Percentiles rank a stretch among this genome's conserved stretches.
Evolutionary conservation across 2,797 vertebrate species (phyloP).

Genomic region (Xyrichtys novacula): DNA sequence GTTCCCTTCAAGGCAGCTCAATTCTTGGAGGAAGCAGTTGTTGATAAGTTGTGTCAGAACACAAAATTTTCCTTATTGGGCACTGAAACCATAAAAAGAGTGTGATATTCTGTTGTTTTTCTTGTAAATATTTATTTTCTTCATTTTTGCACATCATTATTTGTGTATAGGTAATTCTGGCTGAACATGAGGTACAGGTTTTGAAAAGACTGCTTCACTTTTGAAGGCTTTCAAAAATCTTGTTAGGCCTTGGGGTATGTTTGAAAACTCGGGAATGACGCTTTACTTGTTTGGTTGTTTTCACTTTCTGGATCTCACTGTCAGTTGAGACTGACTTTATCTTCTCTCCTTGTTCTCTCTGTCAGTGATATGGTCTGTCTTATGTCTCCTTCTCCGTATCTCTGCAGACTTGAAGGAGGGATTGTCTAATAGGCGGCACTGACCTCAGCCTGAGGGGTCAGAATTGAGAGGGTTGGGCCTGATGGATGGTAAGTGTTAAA

Average conservation of each 20-base stretch:
- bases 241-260: conserved; percentile 17
- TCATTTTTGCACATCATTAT: no score
- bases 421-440: conserved; percentile 12
- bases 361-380: background rate
- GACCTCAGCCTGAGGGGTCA: conserved; percentile 50
- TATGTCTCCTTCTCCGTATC: conserved; percentile 20
- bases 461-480: conserved; percentile 41
- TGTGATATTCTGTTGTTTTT: background rate
- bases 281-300: conserved; percentile 60
- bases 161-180: background rate
- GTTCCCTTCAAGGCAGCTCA: background rate
- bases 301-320: conserved; percentile 22
- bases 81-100: background rate
- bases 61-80: no score
- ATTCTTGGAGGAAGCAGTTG: background rate
- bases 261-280: conserved; percentile 65
- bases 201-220: background rate
- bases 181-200: background rate
- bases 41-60: background rate
- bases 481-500: conserved; percentile 74
- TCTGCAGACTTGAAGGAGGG: conserved; percentile 44
- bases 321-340: conserved; percentile 14
- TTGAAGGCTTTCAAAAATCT: background rate
- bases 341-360: background rate
- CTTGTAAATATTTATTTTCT: no score